Evolutionary conservation across 2,113 vertebrate genomes (phyloP), one percentile per base, ranked within the genome.

Genomic region (Phylloscopus whistleri): DNA sequence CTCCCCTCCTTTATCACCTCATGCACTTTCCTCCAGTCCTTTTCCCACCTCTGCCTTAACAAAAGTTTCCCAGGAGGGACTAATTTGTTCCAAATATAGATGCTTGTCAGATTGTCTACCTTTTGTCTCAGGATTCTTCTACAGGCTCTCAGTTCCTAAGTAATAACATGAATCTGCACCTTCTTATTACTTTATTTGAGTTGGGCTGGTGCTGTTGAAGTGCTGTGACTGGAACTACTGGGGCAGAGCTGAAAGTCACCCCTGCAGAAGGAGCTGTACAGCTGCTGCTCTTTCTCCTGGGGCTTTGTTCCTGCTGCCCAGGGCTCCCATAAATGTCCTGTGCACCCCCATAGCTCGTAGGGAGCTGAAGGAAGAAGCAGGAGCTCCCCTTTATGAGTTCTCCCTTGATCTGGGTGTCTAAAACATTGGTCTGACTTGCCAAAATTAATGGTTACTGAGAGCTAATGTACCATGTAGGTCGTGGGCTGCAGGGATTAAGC

Each of bases 351-450:
- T 6, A 59, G 49, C 63, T 87, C 8, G 1, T 7, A 15, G 30
- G 35, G 33, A 69, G 41, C 53, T 56, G 44, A 1, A 62, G 48
- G 46, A 43, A 73, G 35, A 27, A 91, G 56, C 24, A 55, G 33
- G 46, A n/a, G 30, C 41, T 74, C 11, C 26, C 9, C 6, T 60
- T 69, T 14, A 20, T 48, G 53, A 22, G 3, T 43, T 82, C 17
- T 55, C 39, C 43, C 19, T 43, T 78, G 27, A 22, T 88, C 26
- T 73, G 44, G 15, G 24, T 59, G 33, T 58, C 33, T 35, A 31
- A 64, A 53, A 21, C 23, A 46, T 39, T 0, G 0, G 8, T 41
- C 17, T 73, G 20, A 43, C n/a, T 62, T 72, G 55, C 22, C 68
- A 74, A 37, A 82, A 74, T n/a, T 7, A 35, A 44, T 51, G 51